These are phyloP conservation scores for Amblyraja radiata DNA, from an alignment of 2,797 vertebrate species.

Conservation along the genomic window DNA sequence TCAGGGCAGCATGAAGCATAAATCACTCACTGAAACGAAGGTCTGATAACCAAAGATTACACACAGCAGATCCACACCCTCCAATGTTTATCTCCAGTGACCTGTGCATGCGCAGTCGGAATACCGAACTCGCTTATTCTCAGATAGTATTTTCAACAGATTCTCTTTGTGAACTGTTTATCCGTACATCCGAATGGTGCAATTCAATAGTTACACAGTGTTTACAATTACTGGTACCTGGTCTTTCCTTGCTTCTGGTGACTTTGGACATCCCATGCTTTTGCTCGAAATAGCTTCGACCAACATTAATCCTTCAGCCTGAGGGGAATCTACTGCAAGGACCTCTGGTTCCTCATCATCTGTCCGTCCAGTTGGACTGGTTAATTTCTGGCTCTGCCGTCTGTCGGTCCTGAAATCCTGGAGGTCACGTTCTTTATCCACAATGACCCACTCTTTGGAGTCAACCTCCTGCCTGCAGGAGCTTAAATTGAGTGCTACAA, in stretches of 20 bases:
- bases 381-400: conserved; percentile 64
- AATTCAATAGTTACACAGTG: conserved; percentile 60
- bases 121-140: background rate
- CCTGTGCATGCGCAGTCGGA: no score
- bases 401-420: conserved; percentile 67
- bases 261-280: background rate
- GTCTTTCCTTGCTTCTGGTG: conserved; percentile 18
- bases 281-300: background rate
- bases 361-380: conserved; percentile 65
- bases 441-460: conserved; percentile 91
- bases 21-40: no score
- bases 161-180: conserved; percentile 51
- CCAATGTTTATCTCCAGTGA: no score
- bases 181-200: conserved; percentile 70
- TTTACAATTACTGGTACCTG: background rate
- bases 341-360: conserved; percentile 70
- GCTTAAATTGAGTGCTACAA: conserved; percentile 88
- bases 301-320: conserved; percentile 48
- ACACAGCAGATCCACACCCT: no score
- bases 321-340: conserved; percentile 55
- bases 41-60: no score
- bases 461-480: conserved; percentile 85
- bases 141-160: background rate
- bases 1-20: no score
- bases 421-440: conserved; percentile 79